phyloP scores from a whole-genome alignment of 2,113 vertebrate species.

The Rhegmatorhina hoffmannsi region DNA sequence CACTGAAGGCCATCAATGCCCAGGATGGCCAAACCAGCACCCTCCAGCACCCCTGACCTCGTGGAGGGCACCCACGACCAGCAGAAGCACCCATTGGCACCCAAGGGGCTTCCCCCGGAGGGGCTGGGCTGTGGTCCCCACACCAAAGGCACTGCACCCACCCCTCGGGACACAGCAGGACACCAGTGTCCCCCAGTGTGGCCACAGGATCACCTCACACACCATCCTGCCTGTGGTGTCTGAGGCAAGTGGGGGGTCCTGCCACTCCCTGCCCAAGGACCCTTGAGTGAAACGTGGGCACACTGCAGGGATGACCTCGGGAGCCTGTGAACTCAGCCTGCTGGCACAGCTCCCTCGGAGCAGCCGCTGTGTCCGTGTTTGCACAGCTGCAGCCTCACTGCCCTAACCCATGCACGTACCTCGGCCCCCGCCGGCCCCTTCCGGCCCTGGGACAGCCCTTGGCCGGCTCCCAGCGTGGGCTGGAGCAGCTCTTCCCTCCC shows the following conservation, averaged over 20 bases:
- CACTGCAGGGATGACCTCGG: neutral
- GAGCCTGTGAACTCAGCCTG: neutral
- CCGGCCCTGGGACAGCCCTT: neutral
- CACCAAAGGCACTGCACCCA: accelerated
- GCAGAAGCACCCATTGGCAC: neutral
- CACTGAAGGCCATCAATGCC: neutral
- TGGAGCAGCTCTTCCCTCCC: neutral
- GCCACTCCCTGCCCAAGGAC: neutral
- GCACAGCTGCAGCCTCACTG: slow-evolving; percentile 34
- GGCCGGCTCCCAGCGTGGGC: neutral
- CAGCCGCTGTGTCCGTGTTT: slow-evolving; percentile 18
- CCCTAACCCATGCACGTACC: neutral
- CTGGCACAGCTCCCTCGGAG: neutral
- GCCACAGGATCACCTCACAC: neutral
- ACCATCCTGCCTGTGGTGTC: neutral
- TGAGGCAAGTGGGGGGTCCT: neutral
- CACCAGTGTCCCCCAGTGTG: neutral
- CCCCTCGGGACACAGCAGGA: neutral
- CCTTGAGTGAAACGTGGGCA: neutral
- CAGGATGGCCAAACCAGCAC: neutral
- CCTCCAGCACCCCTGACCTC: too few relatives aligned
- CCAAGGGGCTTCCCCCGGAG: neutral
- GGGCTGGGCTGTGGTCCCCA: neutral
- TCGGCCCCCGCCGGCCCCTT: neutral
- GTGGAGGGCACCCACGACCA: neutral